Base-by-base conservation (phyloP, 2,888 invertebrate species). In the Cheilosia grossa region DNA sequence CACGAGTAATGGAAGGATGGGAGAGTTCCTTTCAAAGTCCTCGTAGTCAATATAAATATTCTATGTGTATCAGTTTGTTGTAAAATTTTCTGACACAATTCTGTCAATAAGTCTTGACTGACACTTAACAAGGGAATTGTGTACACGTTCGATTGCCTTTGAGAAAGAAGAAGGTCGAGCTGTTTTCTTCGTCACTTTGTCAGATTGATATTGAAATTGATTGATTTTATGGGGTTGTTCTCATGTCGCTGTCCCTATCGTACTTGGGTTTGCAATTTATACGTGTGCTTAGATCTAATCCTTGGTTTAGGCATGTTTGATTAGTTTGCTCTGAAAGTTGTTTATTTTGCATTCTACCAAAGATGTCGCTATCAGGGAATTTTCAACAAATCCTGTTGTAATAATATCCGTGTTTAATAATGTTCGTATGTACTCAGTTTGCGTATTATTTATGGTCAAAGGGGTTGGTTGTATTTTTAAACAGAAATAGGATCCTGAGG, bases 161-260 rank as follows among this genome's bases (percentile, higher is more conserved):
- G 7, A 58, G 24, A 24, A 15, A 44, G 30, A 27, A 42, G 21
- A 27, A 9, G 9, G 15, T 42, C 19, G 42, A 44, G 42, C 44
- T 27, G 37, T 37, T 10, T 27, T 54, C 10, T 53, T 49, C 67
- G 42, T 33, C 51, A 30, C 59, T 53, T 51, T 77, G 67, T 77
- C 75, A 67, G 59, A 77, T 77, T 67, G 21, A 59, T 59, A 61
- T 67, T 67, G 75, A 77, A 77, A 67, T 67, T 77, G 59, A 77
- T 77, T 67, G 67, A 77, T 59, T 67, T 67, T 44, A 77, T 58
- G 47, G 13, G 13, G 13, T 37, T 13, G 37, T 13, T 3, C 37
- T 1, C 10, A 37, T 37, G 9, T 30, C 9, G 2, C 30, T 9
- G 9, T 30, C 30, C 30, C 30, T 9, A 2, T 13, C 37, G 10